These are phyloP conservation scores for Tadarida brasiliensis DNA, from an alignment of 2,797 vertebrate species.

Conservation along the genomic window DNA sequence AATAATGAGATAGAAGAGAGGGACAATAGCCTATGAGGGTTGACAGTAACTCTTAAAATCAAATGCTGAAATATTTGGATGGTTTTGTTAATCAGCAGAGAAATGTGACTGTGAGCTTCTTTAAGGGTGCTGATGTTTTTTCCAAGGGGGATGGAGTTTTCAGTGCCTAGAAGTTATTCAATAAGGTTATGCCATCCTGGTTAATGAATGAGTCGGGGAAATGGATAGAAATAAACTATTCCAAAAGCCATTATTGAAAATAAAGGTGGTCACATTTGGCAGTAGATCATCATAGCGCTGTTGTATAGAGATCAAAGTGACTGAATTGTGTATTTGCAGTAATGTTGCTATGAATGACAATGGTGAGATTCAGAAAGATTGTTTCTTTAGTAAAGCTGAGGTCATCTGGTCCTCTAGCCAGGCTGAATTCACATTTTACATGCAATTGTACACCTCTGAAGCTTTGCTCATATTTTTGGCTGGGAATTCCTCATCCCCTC, in stretches of 20 bases:
- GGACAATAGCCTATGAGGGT: not conserved
- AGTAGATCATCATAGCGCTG: not conserved
- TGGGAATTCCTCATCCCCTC: not conserved
- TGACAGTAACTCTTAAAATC: conserved; percentile 31
- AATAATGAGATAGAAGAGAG: conserved; percentile 23
- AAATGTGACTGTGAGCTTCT: not conserved
- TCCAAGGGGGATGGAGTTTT: not conserved
- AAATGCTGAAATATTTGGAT: conserved; percentile 10
- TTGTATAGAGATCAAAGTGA: not conserved
- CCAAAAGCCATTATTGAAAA: not conserved
- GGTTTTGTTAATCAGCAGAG: not conserved
- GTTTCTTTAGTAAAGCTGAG: conserved; percentile 26
- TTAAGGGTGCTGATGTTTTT: not conserved
- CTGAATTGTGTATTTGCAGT: not conserved
- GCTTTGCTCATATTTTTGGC: not conserved
- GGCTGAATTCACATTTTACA: not conserved
- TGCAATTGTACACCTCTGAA: not conserved
- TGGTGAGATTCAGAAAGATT: not conserved
- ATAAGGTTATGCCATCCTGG: not conserved
- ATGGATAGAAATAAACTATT: not conserved
- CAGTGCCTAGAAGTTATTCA: not conserved
- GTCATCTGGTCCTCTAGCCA: not conserved
- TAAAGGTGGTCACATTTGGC: not conserved
- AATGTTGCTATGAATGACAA: not conserved
- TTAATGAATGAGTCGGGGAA: not conserved